Percentiles rank a stretch among this genome's conserved stretches.
Evolutionary conservation across 2,797 vertebrate genomes (phyloP).

Genomic region (Amphiprion clarkii): DNA sequence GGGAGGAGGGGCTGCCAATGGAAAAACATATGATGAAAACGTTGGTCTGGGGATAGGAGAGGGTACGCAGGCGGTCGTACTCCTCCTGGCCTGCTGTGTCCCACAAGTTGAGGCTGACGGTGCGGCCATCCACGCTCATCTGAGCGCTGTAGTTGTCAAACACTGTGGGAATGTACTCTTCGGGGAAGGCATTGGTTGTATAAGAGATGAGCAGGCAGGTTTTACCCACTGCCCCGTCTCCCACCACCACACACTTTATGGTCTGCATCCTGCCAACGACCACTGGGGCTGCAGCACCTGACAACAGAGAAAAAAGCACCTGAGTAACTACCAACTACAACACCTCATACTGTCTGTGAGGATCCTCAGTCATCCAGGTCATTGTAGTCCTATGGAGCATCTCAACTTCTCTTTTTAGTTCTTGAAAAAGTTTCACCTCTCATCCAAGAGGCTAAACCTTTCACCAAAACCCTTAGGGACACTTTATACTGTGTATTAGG

Average conservation of each 20-base stretch:
- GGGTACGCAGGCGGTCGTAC: slow-evolving; percentile 92
- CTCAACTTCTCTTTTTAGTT: too few relatives aligned
- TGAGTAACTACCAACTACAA: slow-evolving; percentile 25
- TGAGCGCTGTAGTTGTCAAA: slow-evolving; percentile 98
- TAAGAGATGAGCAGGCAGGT: slow-evolving; percentile 97
- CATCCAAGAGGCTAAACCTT: too few relatives aligned
- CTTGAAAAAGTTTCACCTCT: too few relatives aligned
- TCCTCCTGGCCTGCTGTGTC: slow-evolving; percentile 97
- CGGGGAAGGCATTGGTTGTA: slow-evolving; percentile 94
- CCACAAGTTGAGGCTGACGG: slow-evolving; percentile 95
- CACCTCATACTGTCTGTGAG: too few relatives aligned
- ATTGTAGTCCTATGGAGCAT: too few relatives aligned
- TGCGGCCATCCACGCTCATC: slow-evolving; percentile 94
- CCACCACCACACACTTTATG: slow-evolving; percentile 96
- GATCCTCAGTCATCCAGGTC: too few relatives aligned
- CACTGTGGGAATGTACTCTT: slow-evolving; percentile 95
- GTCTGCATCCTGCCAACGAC: slow-evolving; percentile 94
- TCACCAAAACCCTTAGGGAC: too few relatives aligned
- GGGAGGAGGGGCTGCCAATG: slow-evolving; percentile 93
- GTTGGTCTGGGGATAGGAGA: slow-evolving; percentile 95
- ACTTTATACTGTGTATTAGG: too few relatives aligned
- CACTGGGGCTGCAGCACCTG: slow-evolving; percentile 86
- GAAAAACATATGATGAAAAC: slow-evolving; percentile 97
- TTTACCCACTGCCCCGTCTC: slow-evolving; percentile 95
- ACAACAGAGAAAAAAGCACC: slow-evolving; percentile 50